Conservation (phyloP, 1,140 invertebrate genomes). For the Eupristina koningsbergeri region DNA sequence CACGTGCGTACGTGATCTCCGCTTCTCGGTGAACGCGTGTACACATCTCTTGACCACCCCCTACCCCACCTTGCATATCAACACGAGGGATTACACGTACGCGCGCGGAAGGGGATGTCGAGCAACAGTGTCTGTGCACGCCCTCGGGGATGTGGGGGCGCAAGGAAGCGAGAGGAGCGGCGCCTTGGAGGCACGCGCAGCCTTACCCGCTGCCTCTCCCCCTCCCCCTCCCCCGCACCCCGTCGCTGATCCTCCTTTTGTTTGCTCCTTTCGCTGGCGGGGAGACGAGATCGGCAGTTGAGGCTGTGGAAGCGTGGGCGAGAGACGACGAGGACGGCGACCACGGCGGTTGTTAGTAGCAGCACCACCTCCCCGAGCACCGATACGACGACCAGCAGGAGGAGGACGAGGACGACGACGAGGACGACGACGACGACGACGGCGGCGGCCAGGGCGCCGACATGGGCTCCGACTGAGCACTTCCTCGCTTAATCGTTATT, state of each 20-base stretch:
- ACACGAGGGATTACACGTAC: not conserved
- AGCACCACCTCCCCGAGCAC: not conserved
- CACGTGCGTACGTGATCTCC: not conserved
- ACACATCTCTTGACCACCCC: not conserved
- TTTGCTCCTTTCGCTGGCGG: not conserved
- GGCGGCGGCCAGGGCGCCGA: not conserved
- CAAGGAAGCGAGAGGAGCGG: not conserved
- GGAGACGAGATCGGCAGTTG: slow-evolving; percentile 21
- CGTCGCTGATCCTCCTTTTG: not conserved
- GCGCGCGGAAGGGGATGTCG: not conserved
- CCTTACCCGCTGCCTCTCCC: not conserved
- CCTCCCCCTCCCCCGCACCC: too few relatives aligned
- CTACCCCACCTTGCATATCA: not conserved
- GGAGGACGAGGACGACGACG: not conserved
- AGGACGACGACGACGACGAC: not conserved
- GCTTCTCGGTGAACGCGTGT: not conserved
- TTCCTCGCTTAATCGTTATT: not conserved
- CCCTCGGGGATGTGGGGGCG: not conserved
- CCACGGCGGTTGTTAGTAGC: not conserved
- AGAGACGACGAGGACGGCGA: slow-evolving; percentile 9
- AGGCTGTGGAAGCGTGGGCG: slow-evolving; percentile 31
- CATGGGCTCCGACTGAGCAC: not conserved
- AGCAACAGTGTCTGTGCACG: slow-evolving; percentile 15
- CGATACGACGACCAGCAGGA: not conserved
- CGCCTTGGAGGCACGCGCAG: slow-evolving; percentile 14